phyloP scores from a whole-genome alignment of 2,797 vertebrate species.

The Centroberyx gerrardi region DNA sequence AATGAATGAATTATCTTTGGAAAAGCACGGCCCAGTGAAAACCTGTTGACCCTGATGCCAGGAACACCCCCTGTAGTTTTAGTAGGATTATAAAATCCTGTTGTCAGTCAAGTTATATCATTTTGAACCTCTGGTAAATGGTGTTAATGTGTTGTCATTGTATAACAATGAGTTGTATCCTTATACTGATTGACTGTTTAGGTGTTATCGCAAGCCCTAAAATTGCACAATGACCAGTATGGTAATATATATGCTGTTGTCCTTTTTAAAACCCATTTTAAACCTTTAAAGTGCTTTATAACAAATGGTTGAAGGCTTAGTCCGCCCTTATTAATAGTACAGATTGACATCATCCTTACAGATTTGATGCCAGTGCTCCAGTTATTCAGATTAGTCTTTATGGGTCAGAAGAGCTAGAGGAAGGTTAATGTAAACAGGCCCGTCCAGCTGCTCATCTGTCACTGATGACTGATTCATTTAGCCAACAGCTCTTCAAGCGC shows the following conservation, averaged over 20 bases:
- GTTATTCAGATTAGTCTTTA: not conserved
- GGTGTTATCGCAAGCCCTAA: slow-evolving; percentile 19
- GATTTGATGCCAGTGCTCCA: not conserved
- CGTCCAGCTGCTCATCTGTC: slow-evolving; percentile 13
- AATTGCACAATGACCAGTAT: slow-evolving; percentile 11
- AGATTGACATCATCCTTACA: not conserved
- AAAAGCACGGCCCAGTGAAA: slow-evolving; percentile 61
- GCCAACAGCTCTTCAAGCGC: slow-evolving; percentile 15
- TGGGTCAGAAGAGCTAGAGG: not conserved
- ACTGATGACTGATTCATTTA: slow-evolving; percentile 22
- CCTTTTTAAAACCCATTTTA: not conserved
- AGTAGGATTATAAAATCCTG: slow-evolving; percentile 66
- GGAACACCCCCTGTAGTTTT: slow-evolving; percentile 63
- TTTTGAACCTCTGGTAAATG: slow-evolving; percentile 43
- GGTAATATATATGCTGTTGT: slow-evolving; percentile 19
- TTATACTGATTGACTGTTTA: slow-evolving; percentile 8
- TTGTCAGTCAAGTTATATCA: slow-evolving; percentile 56
- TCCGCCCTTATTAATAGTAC: not conserved
- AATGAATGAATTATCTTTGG: not conserved
- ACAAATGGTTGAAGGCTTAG: not conserved
- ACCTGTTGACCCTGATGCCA: slow-evolving; percentile 80
- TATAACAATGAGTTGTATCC: slow-evolving; percentile 25
- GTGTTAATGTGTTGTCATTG: slow-evolving; percentile 63
- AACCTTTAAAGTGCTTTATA: not conserved
- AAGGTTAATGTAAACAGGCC: not conserved